These are phyloP conservation scores for Chalcosyrphus nemorum DNA, from an alignment of 2,888 invertebrate species.

Conservation along the genomic window DNA sequence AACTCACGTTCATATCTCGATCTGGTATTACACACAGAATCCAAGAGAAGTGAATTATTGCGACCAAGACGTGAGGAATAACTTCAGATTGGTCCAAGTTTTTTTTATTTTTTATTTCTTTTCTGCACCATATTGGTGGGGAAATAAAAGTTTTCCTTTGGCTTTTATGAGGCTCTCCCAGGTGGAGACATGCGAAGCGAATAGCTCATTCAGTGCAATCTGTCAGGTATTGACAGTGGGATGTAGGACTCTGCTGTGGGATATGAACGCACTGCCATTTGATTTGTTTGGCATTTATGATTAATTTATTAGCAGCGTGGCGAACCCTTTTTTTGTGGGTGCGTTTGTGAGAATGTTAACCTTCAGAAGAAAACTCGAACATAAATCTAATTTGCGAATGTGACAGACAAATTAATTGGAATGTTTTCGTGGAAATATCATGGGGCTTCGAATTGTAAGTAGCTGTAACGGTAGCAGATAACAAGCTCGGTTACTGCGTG, in stretches of 20 bases:
- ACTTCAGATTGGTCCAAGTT: conserved; percentile 39
- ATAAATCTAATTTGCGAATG: conserved; percentile 50
- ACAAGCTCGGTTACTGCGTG: background rate
- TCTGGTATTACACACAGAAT: conserved; percentile 64
- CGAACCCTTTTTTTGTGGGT: conserved; percentile 31
- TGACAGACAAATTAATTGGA: conserved; percentile 62
- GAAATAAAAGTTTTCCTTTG: conserved; percentile 36
- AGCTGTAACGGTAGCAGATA: background rate
- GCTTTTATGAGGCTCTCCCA: conserved; percentile 34
- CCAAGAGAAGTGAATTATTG: conserved; percentile 68
- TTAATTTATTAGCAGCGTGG: conserved; percentile 58
- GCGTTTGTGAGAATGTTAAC: background rate
- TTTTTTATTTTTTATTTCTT: background rate
- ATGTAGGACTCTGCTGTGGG: background rate
- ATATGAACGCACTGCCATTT: conserved; percentile 12
- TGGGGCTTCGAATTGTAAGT: background rate
- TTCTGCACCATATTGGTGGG: background rate
- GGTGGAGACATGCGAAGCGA: conserved; percentile 44
- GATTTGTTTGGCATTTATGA: conserved; percentile 65
- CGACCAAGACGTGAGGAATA: conserved; percentile 65
- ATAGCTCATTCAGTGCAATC: conserved; percentile 51
- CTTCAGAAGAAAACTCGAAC: background rate
- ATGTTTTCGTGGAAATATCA: conserved; percentile 8
- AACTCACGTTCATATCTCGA: conserved; percentile 69
- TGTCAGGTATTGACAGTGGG: conserved; percentile 55